Base-by-base conservation (phyloP, 2,888 invertebrate species). In the Aphidius colemani region DNA sequence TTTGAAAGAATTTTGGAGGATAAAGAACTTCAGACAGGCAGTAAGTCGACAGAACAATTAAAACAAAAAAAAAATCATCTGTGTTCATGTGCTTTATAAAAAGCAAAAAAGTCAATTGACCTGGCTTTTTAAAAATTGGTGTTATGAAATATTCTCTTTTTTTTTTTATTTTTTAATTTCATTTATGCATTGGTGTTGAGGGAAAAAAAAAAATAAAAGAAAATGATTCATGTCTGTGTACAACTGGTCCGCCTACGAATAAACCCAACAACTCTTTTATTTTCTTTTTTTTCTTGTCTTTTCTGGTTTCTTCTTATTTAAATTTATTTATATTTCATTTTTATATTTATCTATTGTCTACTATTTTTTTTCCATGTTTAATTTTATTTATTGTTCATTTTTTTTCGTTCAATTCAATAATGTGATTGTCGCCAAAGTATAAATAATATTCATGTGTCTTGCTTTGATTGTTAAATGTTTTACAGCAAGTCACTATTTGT, bases 1-100 rank as follows among this genome's bases (percentile, higher is more conserved):
- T 77, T 77, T 66, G 77, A 77, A 63, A 74, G 73, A 40, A 77
- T 77, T 63, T 46, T 69, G 63, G 76, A 76, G 58, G 75, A 77
- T 43, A 71, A 68, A 63, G 67, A 65, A 72, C 73, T 72, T 69
- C 70, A 55, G 18, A 30, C 43, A 55, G 13, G 11, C 13, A 70
- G 72, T 74, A 73, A 75, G 74, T 74, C 74, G 75, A 69, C 67
- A 68, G 66, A 11, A 48, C 13, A 13, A 7, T 48, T 13, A 5
- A 48, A 8, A 48, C 13, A 11, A 6, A 8, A 48, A 6, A 13
- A 5, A 30, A 30, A 30, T 30, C 30, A 30, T 30, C 30, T 30
- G 30, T 30, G 30, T 30, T 30, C 30, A 30, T 55, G 18, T 44
- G 55, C 55, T 55, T 55, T 44, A 30, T 11, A 11, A 13, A 53